A percentile compares a stretch with the other conserved stretches of the same genome.
Conservation (phyloP, 1,140 invertebrate species). For the Drosophila murphyi region DNA sequence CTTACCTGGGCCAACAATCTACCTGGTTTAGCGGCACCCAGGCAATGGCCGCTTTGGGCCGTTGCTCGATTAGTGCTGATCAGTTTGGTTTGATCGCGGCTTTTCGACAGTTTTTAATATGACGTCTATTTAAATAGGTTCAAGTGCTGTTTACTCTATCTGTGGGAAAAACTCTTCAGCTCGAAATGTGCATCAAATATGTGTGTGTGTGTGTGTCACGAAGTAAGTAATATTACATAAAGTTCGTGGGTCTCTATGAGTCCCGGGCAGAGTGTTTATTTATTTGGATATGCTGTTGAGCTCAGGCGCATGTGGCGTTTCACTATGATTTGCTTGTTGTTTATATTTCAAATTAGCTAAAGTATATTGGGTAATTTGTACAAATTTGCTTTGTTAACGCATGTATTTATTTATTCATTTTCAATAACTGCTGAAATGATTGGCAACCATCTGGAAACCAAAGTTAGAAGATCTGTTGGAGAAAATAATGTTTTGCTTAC, state of each 20-base stretch:
- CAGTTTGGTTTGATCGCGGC: constrained; percentile 72
- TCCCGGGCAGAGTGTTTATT: constrained; percentile 27
- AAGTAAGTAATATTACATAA: constrained; percentile 52
- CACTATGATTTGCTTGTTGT: constrained; percentile 42
- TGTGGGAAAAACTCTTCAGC: constrained; percentile 62
- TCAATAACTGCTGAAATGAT: not conserved
- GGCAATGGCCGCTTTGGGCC: constrained; percentile 43
- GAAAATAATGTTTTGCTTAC: no score
- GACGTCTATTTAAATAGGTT: constrained; percentile 78
- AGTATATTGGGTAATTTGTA: constrained; percentile 35
- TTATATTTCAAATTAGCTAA: constrained; percentile 52
- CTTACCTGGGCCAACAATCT: constrained; percentile 54
- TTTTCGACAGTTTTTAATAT: constrained; percentile 73
- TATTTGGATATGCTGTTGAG: constrained; percentile 30
- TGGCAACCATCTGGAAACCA: constrained; percentile 25
- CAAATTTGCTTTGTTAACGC: constrained; percentile 13
- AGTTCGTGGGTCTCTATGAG: constrained; percentile 6
- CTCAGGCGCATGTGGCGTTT: constrained; percentile 43
- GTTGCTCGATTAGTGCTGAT: constrained; percentile 62
- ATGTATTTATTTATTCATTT: not conserved
- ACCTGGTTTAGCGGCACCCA: constrained; percentile 35
- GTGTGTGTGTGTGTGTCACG: constrained; percentile 13
- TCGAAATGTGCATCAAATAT: constrained; percentile 64
- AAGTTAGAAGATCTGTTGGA: not conserved
- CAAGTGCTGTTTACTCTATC: constrained; percentile 56